Conservation (phyloP, 2,797 vertebrate species). For the Halcyon chelicuti region DNA sequence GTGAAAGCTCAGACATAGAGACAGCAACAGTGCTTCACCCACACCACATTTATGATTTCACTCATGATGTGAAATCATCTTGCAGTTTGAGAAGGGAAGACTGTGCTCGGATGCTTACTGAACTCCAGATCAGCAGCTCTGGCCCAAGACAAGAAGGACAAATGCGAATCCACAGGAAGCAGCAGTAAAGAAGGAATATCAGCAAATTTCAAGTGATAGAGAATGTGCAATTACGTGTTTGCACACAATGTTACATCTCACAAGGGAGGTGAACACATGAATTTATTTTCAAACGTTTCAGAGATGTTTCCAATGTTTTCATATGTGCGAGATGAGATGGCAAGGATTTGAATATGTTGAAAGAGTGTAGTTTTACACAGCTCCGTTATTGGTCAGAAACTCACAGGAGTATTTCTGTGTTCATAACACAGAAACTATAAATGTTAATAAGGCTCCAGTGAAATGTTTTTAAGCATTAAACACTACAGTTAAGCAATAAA, state of each 20-base stretch:
- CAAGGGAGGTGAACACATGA: neutral
- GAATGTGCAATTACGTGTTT: neutral
- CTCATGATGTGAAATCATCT: neutral
- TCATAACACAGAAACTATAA: neutral
- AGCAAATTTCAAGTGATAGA: neutral
- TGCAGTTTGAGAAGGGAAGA: neutral
- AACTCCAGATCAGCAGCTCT: neutral
- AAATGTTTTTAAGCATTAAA: neutral
- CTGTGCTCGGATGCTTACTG: neutral
- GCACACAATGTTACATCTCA: neutral
- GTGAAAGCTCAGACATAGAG: neutral
- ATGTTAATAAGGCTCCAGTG: neutral
- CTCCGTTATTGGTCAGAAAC: neutral
- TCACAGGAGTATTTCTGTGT: neutral
- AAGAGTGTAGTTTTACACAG: neutral
- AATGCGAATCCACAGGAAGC: neutral
- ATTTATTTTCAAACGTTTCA: conserved; percentile 1
- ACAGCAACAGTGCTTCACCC: neutral
- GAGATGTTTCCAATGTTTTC: neutral
- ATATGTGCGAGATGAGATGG: neutral
- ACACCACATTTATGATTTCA: neutral
- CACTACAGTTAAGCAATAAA: neutral
- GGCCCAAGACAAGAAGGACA: neutral
- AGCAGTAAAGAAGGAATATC: neutral
- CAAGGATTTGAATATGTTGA: neutral